Conservation (phyloP, 2,113 vertebrate species). For the Nothobranchius kuhntae region DNA sequence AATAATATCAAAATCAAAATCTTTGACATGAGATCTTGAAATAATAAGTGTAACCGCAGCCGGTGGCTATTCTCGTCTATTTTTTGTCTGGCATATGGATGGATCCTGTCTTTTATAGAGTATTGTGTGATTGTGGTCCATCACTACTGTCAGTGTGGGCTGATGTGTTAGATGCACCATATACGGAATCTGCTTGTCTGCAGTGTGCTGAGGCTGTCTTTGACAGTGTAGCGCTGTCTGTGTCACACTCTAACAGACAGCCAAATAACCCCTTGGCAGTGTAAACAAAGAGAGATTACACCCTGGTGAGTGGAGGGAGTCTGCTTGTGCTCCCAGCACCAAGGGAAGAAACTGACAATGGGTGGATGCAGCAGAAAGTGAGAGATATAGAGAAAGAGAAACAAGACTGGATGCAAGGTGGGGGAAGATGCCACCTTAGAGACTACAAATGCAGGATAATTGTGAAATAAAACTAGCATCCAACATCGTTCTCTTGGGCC, state of each 20-base stretch:
- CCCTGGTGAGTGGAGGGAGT: constrained; percentile 78
- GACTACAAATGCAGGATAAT: constrained; percentile 38
- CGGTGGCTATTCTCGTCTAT: constrained; percentile 33
- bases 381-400: constrained; percentile 6
- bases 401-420: background rate
- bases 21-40: constrained; percentile 29
- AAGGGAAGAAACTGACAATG: constrained; percentile 59
- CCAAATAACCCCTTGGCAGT: constrained; percentile 81
- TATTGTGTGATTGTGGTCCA: constrained; percentile 69
- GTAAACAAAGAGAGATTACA: constrained; percentile 84
- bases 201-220: constrained; percentile 67
- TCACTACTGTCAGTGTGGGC: constrained; percentile 68
- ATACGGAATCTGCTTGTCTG: constrained; percentile 65
- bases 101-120: constrained; percentile 56
- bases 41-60: constrained; percentile 44
- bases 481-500: too few relatives aligned
- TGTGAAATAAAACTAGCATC: constrained; percentile 14
- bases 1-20: constrained; percentile 13
- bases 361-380: constrained; percentile 51
- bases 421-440: constrained; percentile 1
- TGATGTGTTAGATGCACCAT: constrained; percentile 67
- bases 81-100: constrained; percentile 43
- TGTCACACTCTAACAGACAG: constrained; percentile 80
- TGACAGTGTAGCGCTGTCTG: constrained; percentile 74
- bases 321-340: constrained; percentile 63